Conservation (phyloP, 1,140 invertebrate genomes). For the Mycetomoellerius zeteki region DNA sequence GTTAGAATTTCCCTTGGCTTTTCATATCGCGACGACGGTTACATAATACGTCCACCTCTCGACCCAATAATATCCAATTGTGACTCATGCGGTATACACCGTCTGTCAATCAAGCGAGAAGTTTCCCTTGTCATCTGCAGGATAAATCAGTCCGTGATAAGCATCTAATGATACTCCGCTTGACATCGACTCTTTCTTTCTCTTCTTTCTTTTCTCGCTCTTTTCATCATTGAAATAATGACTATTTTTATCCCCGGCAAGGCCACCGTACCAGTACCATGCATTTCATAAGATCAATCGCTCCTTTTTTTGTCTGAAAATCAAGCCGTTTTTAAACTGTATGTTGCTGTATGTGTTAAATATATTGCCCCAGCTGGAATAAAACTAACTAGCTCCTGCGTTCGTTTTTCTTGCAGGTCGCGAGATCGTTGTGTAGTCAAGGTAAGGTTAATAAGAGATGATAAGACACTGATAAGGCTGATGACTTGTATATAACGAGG, state of each 20-base stretch:
- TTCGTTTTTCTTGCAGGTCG: slow-evolving; percentile 79
- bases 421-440: slow-evolving; percentile 82
- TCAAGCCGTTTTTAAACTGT: not conserved
- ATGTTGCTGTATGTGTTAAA: not conserved
- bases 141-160: not conserved
- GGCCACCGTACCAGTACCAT: not conserved
- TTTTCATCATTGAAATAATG: not conserved
- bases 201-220: not conserved
- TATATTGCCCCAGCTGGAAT: not conserved
- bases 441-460: slow-evolving; percentile 71
- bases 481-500: slow-evolving; percentile 56
- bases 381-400: not conserved
- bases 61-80: not conserved
- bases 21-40: slow-evolving; percentile 48
- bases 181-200: not conserved
- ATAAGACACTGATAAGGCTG: slow-evolving; percentile 36
- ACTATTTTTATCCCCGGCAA: slow-evolving; percentile 66
- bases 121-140: not conserved
- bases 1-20: not conserved
- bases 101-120: slow-evolving; percentile 32
- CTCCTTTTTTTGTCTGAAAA: slow-evolving; percentile 31
- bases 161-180: not conserved
- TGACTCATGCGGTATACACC: not conserved
- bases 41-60: slow-evolving; percentile 56
- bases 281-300: slow-evolving; percentile 41